Conservation (phyloP, 2,113 vertebrate species). For the Thymallus thymallus region DNA sequence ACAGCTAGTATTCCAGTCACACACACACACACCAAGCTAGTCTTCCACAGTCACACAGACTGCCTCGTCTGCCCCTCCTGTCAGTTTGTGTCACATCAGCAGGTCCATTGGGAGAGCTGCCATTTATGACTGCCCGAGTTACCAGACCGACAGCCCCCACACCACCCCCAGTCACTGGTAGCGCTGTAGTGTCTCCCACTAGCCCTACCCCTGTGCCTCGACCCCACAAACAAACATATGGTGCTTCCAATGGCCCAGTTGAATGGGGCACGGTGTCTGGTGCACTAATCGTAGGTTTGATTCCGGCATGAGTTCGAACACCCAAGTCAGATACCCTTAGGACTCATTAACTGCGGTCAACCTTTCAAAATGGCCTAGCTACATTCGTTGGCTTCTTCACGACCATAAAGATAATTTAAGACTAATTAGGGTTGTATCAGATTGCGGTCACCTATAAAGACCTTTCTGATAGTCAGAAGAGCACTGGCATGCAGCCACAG, state of each 20-base stretch:
- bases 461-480: neutral
- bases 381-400: no score
- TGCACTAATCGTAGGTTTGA: no score
- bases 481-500: no score
- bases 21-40: neutral
- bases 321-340: no score
- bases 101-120: conserved; percentile 61
- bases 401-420: no score
- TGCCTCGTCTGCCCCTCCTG: conserved; percentile 45
- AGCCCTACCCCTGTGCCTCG: conserved; percentile 5
- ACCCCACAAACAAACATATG: neutral
- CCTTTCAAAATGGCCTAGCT: no score
- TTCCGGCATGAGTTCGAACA: no score
- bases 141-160: conserved; percentile 23
- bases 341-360: no score
- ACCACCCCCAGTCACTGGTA: conserved; percentile 50
- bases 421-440: no score
- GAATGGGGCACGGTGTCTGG: no score
- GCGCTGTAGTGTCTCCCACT: no score
- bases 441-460: neutral
- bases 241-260: no score
- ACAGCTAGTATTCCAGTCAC: neutral
- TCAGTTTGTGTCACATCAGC: conserved; percentile 68
- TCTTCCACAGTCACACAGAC: conserved; percentile 10
- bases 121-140: conserved; percentile 59